Evolutionary conservation across 2,888 invertebrate species (phyloP), one percentile per base, ranked within the genome.

Genomic region (Chrysotoxum bicinctum): DNA sequence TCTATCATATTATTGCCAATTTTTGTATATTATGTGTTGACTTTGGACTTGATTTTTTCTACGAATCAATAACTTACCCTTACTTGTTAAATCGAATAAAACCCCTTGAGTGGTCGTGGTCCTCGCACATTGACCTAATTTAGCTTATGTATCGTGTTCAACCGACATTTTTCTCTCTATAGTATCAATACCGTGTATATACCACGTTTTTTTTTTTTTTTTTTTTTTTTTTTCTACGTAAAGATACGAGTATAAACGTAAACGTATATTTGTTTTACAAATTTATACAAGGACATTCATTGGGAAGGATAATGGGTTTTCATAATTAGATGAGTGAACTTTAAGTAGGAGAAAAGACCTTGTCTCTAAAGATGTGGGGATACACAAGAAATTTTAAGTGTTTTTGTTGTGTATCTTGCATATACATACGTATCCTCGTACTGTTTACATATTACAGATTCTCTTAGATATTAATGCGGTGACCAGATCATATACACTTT

Each of bases 291-390:
- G 79, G 84, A 79, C 84, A 84, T 79, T 72, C 79, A 79, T 84
- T 84, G 72, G 66, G 32, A 74, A 72, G 75, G 66, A 84, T 79
- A 84, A 84, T 80, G 75, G 75, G 75, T 72, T 79, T 76, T 84
- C 80, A 84, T 84, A 84, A 84, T 84, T 79, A 84, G 70, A 84
- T 84, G 79, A 84, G 66, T 76, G 75, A 84, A 76, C 66, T 58
- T 60, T 72, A 80, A 84, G 84, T 72, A 75, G 52, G 43, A 45
- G 37, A 76, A 64, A 19, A 66, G 48, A 48, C 75, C 75, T 80
- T 84, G 75, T 21, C 50, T 50, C 21, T 50, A 26, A 23, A 16
- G 45, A 64, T 45, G 7, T 45, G 7, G 7, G 12, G 14, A 37
- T 45, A 72, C 32, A 74, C 48, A 69, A 70, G 48, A 74, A 35